Conservation (phyloP, 1,140 invertebrate species). For the Brachionus rotundiformis region DNA sequence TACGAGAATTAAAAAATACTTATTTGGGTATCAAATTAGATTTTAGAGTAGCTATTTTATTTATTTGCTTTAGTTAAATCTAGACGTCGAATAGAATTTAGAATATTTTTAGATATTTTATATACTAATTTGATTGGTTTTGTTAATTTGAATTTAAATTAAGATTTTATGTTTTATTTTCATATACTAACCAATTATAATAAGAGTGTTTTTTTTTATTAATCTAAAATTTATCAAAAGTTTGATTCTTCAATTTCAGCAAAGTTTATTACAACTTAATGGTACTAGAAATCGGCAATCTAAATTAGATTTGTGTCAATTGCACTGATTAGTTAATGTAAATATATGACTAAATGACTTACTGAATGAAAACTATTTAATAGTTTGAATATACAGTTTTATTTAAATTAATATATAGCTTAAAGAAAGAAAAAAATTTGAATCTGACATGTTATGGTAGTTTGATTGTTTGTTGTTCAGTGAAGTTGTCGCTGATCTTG, state of each 20-base stretch:
- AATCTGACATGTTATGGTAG: too few species aligned
- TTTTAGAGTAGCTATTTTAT: slow-evolving; percentile 47
- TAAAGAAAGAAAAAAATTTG: too few species aligned
- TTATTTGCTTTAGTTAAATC: slow-evolving; percentile 16
- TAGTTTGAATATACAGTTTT: too few species aligned
- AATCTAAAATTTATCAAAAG: too few species aligned
- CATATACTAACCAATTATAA: not conserved
- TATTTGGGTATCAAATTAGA: slow-evolving; percentile 48
- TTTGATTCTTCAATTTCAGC: not conserved
- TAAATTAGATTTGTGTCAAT: slow-evolving; percentile 11
- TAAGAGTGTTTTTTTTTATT: too few species aligned
- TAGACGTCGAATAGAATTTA: not conserved
- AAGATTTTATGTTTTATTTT: not conserved
- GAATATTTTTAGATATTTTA: not conserved
- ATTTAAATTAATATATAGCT: too few species aligned
- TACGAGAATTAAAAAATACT: slow-evolving; percentile 16
- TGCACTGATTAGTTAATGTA: slow-evolving; percentile 13
- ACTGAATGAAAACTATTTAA: too few species aligned
- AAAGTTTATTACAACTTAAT: slow-evolving; percentile 8
- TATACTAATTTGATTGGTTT: not conserved
- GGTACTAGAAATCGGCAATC: not conserved
- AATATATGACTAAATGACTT: too few species aligned
- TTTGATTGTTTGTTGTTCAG: too few species aligned
- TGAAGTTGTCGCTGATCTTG: too few species aligned
- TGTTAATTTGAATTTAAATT: not conserved